A percentile compares a stretch with the other conserved stretches of the same genome.
phyloP scores from a whole-genome alignment of 2,888 invertebrate genomes.

The Idaea straminata region DNA sequence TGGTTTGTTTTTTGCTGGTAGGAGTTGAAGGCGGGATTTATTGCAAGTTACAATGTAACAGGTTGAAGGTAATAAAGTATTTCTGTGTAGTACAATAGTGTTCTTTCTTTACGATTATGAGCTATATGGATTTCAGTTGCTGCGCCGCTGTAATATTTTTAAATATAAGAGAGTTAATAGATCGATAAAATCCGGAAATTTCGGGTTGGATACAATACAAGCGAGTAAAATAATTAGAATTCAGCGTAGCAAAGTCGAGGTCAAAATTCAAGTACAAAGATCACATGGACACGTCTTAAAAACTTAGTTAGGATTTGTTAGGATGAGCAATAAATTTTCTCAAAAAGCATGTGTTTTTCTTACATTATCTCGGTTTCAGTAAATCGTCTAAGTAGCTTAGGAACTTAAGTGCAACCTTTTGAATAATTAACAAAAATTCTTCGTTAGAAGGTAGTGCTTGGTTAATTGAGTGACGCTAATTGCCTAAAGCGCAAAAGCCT shows the following conservation, averaged over 20 bases:
- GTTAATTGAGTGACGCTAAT: slow-evolving; percentile 79
- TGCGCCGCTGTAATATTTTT: too few relatives aligned
- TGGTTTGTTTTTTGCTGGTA: slow-evolving; percentile 21
- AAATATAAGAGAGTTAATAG: too few relatives aligned
- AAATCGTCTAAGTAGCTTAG: slow-evolving; percentile 43
- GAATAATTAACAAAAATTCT: slow-evolving; percentile 77
- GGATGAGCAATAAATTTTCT: background rate
- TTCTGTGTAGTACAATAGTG: background rate
- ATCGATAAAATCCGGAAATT: too few relatives aligned
- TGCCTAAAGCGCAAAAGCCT: slow-evolving; percentile 74
- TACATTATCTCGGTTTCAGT: slow-evolving; percentile 22
- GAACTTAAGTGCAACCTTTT: slow-evolving; percentile 74
- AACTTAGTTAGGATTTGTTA: too few relatives aligned
- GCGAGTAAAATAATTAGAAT: too few relatives aligned
- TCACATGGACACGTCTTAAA: too few relatives aligned
- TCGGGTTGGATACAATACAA: too few relatives aligned
- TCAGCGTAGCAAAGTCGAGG: background rate
- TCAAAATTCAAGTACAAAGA: too few relatives aligned
- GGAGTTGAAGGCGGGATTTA: slow-evolving; percentile 6
- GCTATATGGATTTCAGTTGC: background rate
- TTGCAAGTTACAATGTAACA: slow-evolving; percentile 3
- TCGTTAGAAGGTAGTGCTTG: slow-evolving; percentile 54
- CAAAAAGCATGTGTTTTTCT: slow-evolving; percentile 10
- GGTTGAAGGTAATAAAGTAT: background rate
- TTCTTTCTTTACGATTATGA: background rate